Base-by-base conservation (phyloP, 1,140 invertebrate genomes). In the Maconellicoccus hirsutus region DNA sequence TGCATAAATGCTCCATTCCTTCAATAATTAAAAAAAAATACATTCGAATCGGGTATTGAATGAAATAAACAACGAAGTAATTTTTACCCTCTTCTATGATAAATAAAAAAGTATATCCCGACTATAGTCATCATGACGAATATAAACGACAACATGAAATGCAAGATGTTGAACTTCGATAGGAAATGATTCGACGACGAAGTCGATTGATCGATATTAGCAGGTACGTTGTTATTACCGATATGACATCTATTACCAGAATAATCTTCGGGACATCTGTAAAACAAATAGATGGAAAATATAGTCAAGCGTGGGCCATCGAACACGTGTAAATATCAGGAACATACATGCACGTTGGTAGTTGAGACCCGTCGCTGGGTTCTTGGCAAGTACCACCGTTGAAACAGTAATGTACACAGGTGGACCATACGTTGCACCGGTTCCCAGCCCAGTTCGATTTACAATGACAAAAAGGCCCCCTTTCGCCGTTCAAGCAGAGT, bases 1-100 rank as follows among this genome's bases (percentile, higher is more conserved):
- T 93, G 91, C 73, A 86, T 85, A 78, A 93, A 93, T 1, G 29
- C 70, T 39, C 70, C 59, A n/a, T 69, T 63, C 1, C 23, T 70
- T 29, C 6, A 70, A 70, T 39, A 70, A n/a, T n/a, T n/a, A 70
- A 39, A 70, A n/a, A 19, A 33, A 70, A 59, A 59, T 33, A 3
- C 29, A 33, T 33, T 33, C n/a, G n/a, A n/a, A n/a, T n/a, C n/a
- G n/a, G n/a, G 29, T 33, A 33, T 33, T 33, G 4, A 12, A 33
- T 12, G 29, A 33, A 33, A 33, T 33, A 12, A 33, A 6, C 29
- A 33, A 6, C 29, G 29, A 33, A 33, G 29, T 33, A 12, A 33
- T 19, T 10, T 22, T 66, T 66, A 66, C 61, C 25, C 25, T 25
- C 61, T 66, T 23, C 61, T 23, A 23, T 66, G 22, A 19, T 4